phyloP scores from a whole-genome alignment of 2,113 vertebrate genomes.

The Malurus melanocephalus region DNA sequence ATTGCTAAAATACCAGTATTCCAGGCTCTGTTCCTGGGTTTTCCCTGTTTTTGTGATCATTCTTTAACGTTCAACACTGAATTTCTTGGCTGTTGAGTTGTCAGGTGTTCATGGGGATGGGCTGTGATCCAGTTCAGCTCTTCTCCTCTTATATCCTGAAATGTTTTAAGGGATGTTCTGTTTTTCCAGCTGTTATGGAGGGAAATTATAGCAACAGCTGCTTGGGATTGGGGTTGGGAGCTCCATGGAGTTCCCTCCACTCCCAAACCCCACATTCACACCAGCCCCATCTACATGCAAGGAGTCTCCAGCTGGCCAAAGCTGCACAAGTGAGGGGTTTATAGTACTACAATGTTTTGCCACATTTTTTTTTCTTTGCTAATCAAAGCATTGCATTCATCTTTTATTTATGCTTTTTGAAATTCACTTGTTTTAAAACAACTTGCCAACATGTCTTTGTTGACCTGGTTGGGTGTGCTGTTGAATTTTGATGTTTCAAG shows the following conservation, averaged over 20 bases:
- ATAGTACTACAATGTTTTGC: rapidly evolving
- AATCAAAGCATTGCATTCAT: not conserved
- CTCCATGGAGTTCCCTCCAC: not conserved
- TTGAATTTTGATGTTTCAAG: not conserved
- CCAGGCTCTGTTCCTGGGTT: rapidly evolving
- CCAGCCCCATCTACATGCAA: not conserved
- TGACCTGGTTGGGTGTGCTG: not conserved
- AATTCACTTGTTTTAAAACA: not conserved
- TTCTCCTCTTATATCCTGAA: not conserved
- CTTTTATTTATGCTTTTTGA: not conserved
- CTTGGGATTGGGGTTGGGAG: not conserved
- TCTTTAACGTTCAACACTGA: rapidly evolving
- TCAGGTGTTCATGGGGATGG: not conserved
- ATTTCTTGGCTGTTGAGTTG: not conserved
- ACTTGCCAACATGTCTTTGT: not conserved
- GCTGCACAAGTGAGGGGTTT: not conserved
- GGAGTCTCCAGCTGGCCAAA: not conserved
- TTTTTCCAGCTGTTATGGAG: not conserved
- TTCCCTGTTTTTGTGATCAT: not conserved
- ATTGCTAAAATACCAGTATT: rapidly evolving
- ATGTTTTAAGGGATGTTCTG: not conserved
- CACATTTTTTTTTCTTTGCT: not conserved
- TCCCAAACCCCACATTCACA: not conserved
- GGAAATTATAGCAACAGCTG: not conserved
- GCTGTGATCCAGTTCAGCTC: not conserved